phyloP scores from a whole-genome alignment of 64 coral and sea anemone genomes.

The Pachyseris speciosa region DNA sequence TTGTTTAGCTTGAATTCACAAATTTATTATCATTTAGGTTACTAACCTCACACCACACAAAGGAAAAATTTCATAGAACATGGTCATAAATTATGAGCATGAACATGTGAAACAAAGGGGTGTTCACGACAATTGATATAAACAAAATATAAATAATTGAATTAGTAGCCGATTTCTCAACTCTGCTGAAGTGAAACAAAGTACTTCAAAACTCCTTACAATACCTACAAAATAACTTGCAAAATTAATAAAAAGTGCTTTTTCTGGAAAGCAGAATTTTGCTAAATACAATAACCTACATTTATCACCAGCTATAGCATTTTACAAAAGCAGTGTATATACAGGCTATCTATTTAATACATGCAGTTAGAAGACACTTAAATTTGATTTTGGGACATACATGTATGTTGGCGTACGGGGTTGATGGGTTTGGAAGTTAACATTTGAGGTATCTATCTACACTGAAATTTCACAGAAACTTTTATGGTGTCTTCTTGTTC shows the following conservation, averaged over 20 bases:
- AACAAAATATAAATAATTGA: neutral
- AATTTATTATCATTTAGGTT: too few relatives aligned
- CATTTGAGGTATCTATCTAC: too few relatives aligned
- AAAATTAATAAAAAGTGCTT: neutral
- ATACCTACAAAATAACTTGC: neutral
- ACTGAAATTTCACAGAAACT: too few relatives aligned
- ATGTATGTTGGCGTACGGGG: too few relatives aligned
- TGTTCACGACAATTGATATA: neutral
- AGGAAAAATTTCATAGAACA: neutral
- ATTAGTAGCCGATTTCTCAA: neutral
- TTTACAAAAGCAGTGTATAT: neutral
- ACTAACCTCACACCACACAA: too few relatives aligned
- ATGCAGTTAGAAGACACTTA: neutral
- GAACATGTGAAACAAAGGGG: too few relatives aligned
- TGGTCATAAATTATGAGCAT: too few relatives aligned
- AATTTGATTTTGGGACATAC: neutral
- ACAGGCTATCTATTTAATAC: too few relatives aligned
- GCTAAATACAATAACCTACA: neutral
- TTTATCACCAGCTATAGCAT: neutral
- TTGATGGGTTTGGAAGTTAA: too few relatives aligned
- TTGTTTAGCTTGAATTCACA: neutral
- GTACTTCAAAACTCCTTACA: neutral
- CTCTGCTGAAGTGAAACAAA: neutral
- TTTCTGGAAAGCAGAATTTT: neutral
- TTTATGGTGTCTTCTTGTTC: too few relatives aligned